Evolutionary conservation across 2,888 invertebrate genomes (phyloP).

Genomic region (Leucoptera coffeella): DNA sequence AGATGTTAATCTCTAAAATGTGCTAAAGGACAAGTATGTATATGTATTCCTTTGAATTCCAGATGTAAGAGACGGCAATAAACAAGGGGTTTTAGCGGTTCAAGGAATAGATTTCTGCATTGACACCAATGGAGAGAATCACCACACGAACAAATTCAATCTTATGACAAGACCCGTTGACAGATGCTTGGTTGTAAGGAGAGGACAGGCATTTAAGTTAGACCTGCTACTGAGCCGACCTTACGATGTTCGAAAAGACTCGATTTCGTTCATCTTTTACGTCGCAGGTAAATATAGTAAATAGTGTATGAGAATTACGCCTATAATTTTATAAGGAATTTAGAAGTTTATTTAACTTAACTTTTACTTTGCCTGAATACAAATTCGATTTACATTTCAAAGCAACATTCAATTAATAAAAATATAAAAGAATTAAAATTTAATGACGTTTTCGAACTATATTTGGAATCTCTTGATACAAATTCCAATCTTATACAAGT

Average conservation of each 20-base stretch:
- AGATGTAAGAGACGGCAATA: conserved; percentile 42
- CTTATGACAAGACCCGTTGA: conserved; percentile 57
- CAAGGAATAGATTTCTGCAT: conserved; percentile 68
- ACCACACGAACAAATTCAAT: conserved; percentile 74
- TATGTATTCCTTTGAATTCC: conserved; percentile 14
- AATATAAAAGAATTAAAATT: no score
- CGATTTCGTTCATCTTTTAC: conserved; percentile 77
- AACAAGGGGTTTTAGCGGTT: conserved; percentile 60
- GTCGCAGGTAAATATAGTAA: conserved; percentile 54
- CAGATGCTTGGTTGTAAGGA: conserved; percentile 67
- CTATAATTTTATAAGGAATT: no score
- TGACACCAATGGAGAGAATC: conserved; percentile 66
- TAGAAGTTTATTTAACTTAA: no score
- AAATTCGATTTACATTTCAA: no score
- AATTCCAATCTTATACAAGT: no score
- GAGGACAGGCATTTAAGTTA: conserved; percentile 76
- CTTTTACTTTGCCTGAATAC: no score
- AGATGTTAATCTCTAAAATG: no score
- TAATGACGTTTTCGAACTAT: no score
- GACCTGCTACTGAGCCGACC: conserved; percentile 68
- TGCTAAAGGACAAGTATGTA: no score
- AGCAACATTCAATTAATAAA: no score
- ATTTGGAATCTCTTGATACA: no score
- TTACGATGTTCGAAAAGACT: conserved; percentile 68
- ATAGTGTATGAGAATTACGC: not conserved